Percentiles rank a stretch among this genome's conserved stretches.
Evolutionary conservation across 2,797 vertebrate genomes (phyloP).

Genomic region (Macropodus opercularis): DNA sequence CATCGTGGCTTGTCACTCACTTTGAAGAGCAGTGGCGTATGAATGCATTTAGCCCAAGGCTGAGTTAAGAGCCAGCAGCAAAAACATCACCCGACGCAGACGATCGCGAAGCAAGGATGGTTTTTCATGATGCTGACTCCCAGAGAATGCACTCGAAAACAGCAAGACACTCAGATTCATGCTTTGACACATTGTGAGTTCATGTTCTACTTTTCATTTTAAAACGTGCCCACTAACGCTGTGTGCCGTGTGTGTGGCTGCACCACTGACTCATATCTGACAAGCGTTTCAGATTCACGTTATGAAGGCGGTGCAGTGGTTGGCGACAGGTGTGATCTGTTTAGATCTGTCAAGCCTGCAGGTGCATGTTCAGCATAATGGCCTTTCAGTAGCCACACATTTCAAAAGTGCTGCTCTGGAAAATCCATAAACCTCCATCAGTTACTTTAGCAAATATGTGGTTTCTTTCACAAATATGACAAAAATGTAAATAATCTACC

Average conservation of each 20-base stretch:
- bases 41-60: constrained; percentile 43
- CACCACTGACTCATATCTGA: constrained; percentile 44
- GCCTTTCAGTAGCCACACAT: constrained; percentile 19
- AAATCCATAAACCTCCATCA: too few species aligned
- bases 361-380: constrained; percentile 29
- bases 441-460: too few species aligned
- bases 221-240: constrained; percentile 8
- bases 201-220: constrained; percentile 6
- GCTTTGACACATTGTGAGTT: not conserved
- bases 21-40: constrained; percentile 38
- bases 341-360: constrained; percentile 43
- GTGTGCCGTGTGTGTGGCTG: constrained; percentile 22
- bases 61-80: constrained; percentile 47
- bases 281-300: constrained; percentile 56
- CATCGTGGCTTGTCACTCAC: constrained; percentile 46
- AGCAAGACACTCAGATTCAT: constrained; percentile 9
- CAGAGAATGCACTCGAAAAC: not conserved
- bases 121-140: constrained; percentile 13
- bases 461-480: too few species aligned
- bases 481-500: too few species aligned
- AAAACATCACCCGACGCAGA: constrained; percentile 27
- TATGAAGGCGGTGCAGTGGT: constrained; percentile 46
- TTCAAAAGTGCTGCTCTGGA: too few species aligned
- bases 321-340: constrained; percentile 58
- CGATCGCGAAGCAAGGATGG: constrained; percentile 31